Evolutionary conservation across 1,140 invertebrate genomes (phyloP).

Genomic region (Aethina tumida): DNA sequence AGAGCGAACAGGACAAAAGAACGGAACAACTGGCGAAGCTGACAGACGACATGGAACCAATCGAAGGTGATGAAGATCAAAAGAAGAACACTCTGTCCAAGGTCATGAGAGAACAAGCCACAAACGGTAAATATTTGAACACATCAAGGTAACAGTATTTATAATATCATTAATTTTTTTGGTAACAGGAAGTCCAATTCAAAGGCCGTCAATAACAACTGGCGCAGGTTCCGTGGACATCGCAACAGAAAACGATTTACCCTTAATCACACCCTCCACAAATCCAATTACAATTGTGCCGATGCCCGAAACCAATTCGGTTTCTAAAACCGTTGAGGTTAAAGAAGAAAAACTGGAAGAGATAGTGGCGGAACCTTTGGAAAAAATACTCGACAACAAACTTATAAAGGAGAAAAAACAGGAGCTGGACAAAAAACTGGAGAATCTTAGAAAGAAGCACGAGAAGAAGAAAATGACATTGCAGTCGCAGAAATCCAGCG

Average conservation of each 20-base stretch:
- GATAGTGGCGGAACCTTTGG: constrained; percentile 64
- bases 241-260: constrained; percentile 18
- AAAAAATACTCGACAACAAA: constrained; percentile 73
- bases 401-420: constrained; percentile 56
- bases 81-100: constrained; percentile 22
- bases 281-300: constrained; percentile 4
- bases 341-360: constrained; percentile 41
- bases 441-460: constrained; percentile 72
- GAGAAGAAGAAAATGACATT: constrained; percentile 66
- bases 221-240: constrained; percentile 21
- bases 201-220: constrained; percentile 23
- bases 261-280: constrained; percentile 1
- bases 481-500: constrained; percentile 46
- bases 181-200: constrained; percentile 26
- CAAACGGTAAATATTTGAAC: neutral
- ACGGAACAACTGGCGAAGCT: constrained; percentile 83
- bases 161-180: neutral
- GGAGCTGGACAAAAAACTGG: constrained; percentile 82
- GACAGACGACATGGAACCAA: constrained; percentile 64
- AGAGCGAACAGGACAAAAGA: constrained; percentile 86
- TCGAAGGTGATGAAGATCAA: constrained; percentile 17
- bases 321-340: constrained; percentile 18
- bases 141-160: neutral
- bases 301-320: constrained; percentile 22
- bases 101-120: constrained; percentile 15